Base-by-base conservation (phyloP, 1,140 invertebrate genomes). In the Drosophila azteca region DNA sequence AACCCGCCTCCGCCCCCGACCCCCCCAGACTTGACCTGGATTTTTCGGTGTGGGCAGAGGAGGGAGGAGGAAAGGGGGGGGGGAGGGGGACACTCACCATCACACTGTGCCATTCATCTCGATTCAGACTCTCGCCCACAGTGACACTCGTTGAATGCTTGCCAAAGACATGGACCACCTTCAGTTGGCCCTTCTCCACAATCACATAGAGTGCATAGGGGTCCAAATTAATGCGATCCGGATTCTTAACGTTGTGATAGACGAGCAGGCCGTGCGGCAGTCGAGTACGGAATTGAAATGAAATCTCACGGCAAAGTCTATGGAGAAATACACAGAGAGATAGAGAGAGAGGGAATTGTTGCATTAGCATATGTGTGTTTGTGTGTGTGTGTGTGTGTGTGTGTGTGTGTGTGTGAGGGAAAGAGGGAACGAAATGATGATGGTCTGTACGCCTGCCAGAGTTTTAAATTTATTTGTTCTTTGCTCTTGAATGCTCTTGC, bases 181-280 rank as follows among this genome's bases (percentile, higher is more conserved):
- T 97, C 11, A 97, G 91, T 91, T 97, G 96, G 24, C 96, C 96
- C 90, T 97, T 97, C 89, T 97, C 96, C 24, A 97, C 95, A 78
- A 97, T 97, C 39, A 97, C 95, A 92, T 97, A 97, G 20, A 97
- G 93, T 59, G 97, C 96, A 85, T 97, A 97, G 9, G 96, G 96
- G 63, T 94, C 93, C 91, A 95, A 93, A 77, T 95, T 95, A 11
- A 95, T 92, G 53, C 95, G 94, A 62, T 95, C 94, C 24, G 96
- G 95, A 91, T 96, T 95, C 92, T 97, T 96, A 22, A 97, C 96
- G 90, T 96, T 97, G 90, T 98, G 96, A 92, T 97, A 97, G 5
- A 97, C 95, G 43, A 98, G 91, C 9, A 97, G 93, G 9, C 96
- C 96, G 91, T 97, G 96, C 6, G 96, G 96, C 68, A 97, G 93